Conservation (phyloP, 2,113 vertebrate genomes). For the Psettodes erumei region DNA sequence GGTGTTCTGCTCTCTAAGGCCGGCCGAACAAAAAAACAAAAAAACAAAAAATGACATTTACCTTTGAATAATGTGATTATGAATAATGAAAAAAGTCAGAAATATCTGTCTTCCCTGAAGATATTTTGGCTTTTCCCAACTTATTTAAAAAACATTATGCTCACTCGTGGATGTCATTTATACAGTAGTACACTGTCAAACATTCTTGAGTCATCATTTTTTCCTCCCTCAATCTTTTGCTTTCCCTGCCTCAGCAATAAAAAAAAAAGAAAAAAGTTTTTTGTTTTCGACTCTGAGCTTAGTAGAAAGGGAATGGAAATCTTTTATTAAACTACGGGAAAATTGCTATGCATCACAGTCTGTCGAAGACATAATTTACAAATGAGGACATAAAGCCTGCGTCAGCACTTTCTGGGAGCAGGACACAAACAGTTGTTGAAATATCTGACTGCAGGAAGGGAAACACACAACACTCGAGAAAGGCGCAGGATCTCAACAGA, state of each 20-base stretch:
- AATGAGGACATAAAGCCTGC: conserved; percentile 43
- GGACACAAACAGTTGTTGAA: conserved; percentile 1
- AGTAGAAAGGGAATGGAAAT: conserved; percentile 80
- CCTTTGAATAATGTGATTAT: not conserved
- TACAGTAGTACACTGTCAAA: not conserved
- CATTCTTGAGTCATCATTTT: conserved; percentile 17
- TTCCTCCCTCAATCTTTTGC: conserved; percentile 1
- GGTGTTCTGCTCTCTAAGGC: conserved; percentile 7
- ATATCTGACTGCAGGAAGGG: conserved; percentile 9
- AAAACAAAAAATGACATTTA: too few relatives aligned
- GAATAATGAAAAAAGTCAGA: not conserved
- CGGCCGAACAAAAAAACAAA: conserved; percentile 14
- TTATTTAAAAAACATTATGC: not conserved
- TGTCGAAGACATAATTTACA: conserved; percentile 91
- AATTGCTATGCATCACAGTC: conserved; percentile 77
- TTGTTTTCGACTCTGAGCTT: conserved; percentile 47
- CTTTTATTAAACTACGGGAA: conserved; percentile 82
- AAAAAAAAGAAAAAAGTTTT: conserved; percentile 1
- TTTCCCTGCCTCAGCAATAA: conserved; percentile 14
- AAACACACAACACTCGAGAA: conserved; percentile 12
- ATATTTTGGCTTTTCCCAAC: not conserved
- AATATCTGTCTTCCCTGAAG: not conserved
- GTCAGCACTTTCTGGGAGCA: conserved; percentile 34
- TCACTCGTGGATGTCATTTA: not conserved
- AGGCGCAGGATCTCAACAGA: not conserved